A percentile compares a stretch with the other conserved stretches of the same genome.
Evolutionary conservation across 2,113 vertebrate genomes (phyloP).

Genomic region (Meles meles): DNA sequence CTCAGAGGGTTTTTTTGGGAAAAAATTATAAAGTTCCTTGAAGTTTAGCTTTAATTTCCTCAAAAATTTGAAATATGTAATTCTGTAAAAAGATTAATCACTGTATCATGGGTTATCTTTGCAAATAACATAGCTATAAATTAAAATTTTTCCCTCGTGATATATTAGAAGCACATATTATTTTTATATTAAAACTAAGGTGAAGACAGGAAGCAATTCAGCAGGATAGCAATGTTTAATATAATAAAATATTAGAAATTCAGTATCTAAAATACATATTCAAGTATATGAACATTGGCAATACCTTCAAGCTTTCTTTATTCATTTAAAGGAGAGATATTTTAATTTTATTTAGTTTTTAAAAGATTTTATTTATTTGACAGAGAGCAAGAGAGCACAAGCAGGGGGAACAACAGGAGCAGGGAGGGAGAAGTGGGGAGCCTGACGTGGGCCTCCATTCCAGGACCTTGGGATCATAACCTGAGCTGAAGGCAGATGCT

Average conservation of each 20-base stretch:
- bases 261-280: background rate
- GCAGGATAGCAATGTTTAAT: background rate
- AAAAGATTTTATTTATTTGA: background rate
- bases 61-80: background rate
- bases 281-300: background rate
- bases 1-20: background rate
- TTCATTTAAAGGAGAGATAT: background rate
- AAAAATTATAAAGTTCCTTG: background rate
- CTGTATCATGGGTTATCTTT: background rate
- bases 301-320: background rate
- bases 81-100: background rate
- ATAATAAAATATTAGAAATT: background rate
- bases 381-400: no score
- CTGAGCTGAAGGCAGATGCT: no score
- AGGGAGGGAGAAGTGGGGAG: no score
- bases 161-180: background rate
- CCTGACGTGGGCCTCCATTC: no score
- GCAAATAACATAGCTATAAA: background rate
- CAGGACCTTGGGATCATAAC: no score
- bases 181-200: background rate
- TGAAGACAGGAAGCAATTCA: background rate
- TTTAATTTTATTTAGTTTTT: constrained; percentile 53
- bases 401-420: no score
- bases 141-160: background rate
- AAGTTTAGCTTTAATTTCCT: background rate